Evolutionary conservation across 2,888 invertebrate species (phyloP).

Genomic region (Amaurobius ferox): DNA sequence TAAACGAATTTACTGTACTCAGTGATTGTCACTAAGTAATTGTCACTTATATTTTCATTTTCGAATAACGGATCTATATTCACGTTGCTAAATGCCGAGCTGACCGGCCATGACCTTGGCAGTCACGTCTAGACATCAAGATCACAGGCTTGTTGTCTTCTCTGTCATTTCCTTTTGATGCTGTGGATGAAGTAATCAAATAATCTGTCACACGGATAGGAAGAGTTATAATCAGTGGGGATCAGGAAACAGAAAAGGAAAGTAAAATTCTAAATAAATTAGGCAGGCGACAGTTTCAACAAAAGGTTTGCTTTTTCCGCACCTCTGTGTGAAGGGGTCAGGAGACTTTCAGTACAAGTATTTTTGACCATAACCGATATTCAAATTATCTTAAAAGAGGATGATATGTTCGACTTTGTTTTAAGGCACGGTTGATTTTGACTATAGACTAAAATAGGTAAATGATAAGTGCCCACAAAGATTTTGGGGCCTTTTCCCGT

Average conservation of each 20-base stretch:
- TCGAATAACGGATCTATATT: not conserved
- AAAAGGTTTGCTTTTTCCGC: not conserved
- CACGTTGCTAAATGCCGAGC: not conserved
- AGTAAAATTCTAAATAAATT: slow-evolving; percentile 22
- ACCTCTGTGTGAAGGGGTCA: slow-evolving; percentile 9
- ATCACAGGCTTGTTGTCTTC: slow-evolving; percentile 23
- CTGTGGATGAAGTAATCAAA: slow-evolving; percentile 2
- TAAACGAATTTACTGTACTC: no score
- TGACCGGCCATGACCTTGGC: slow-evolving; percentile 44
- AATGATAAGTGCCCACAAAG: no score
- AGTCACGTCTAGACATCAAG: slow-evolving; percentile 45
- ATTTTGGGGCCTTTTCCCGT: no score
- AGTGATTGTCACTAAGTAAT: not conserved
- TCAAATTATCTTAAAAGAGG: no score
- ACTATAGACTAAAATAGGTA: no score
- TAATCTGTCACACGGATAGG: not conserved
- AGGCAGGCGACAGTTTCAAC: slow-evolving; percentile 21
- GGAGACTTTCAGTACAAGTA: not conserved
- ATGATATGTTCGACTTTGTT: no score
- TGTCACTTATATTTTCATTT: slow-evolving; percentile 35
- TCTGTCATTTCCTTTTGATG: slow-evolving; percentile 19
- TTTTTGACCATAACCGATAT: no score
- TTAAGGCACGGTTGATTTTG: no score
- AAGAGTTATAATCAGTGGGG: slow-evolving; percentile 3
- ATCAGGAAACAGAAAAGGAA: slow-evolving; percentile 3